Base-by-base conservation (phyloP, 1,140 invertebrate species). In the Maniola jurtina region DNA sequence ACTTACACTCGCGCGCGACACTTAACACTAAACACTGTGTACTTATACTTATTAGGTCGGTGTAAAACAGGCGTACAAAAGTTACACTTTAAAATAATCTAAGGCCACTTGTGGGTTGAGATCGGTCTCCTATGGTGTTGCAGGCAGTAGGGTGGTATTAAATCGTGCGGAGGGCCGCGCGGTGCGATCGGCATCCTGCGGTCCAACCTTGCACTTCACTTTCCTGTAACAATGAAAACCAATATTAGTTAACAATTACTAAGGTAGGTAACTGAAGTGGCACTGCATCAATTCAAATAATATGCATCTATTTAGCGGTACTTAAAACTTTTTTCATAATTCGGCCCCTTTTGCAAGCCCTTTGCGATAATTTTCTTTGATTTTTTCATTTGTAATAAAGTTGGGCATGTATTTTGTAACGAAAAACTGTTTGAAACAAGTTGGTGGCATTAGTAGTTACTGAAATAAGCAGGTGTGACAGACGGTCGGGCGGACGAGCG, bases 41-140 rank as follows among this genome's bases (percentile, higher is more conserved):
- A 84, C 80, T 79, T 76, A 77, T 68, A 73, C 64, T 82, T 83
- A 86, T 78, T 70, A 77, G 88, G 83, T 88, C 76, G 88, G 84
- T 88, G 81, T 88, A 90, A 90, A 90, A 86, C 79, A 78, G 86
- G 84, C 75, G 85, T 88, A 90, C 48, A 87, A 90, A 89, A 90
- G 71, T 86, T 86, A 88, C 76, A 86, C 84, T 80, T 81, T 87
- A 86, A 79, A 79, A 75, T 82, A 85, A 83, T 67, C 67, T 85
- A 90, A 90, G 88, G 84, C 77, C 88, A 90, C 88, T 90, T 90
- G 78, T 75, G 79, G 76, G 75, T 80, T 83, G 78, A 71, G 71
- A 77, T 84, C 69, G 82, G 77, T 88, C 80, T 87, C 74, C 84
- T 87, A 85, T 75, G 86, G 78, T 77, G 77, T 78, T 76, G 85